Conservation (phyloP, 2,888 invertebrate genomes). For the Habrosyne pyritoides region DNA sequence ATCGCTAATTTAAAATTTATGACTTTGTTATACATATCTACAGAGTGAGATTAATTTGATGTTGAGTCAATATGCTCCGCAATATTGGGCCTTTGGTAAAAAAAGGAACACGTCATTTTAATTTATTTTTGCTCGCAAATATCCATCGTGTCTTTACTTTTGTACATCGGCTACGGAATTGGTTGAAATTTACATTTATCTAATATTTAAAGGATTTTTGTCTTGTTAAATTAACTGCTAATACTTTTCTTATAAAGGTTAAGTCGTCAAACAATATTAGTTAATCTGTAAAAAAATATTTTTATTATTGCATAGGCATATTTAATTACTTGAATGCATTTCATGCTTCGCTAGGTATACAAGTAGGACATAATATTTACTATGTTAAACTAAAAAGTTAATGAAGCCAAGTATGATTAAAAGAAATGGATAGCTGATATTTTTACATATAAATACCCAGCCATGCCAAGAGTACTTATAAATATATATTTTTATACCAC, state of each 20-base stretch:
- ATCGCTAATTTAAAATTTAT: conserved; percentile 52
- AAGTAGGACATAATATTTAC: no score
- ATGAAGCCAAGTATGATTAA: no score
- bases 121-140: conserved; percentile 2
- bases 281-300: no score
- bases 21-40: conserved; percentile 30
- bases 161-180: neutral
- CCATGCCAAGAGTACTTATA: no score
- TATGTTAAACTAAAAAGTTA: no score
- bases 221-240: neutral
- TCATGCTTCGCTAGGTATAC: neutral
- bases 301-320: neutral
- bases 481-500: no score
- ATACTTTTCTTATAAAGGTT: no score
- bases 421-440: no score
- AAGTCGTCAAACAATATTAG: no score
- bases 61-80: conserved; percentile 44
- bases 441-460: no score
- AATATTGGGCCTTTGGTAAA: conserved; percentile 33
- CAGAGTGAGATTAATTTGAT: conserved; percentile 48
- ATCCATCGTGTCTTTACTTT: neutral
- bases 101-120: conserved; percentile 2
- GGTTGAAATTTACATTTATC: neutral
- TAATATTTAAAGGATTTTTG: neutral
- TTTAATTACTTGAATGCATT: neutral